phyloP scores from a whole-genome alignment of 2,797 vertebrate genomes.

The Moxostoma hubbsi region DNA sequence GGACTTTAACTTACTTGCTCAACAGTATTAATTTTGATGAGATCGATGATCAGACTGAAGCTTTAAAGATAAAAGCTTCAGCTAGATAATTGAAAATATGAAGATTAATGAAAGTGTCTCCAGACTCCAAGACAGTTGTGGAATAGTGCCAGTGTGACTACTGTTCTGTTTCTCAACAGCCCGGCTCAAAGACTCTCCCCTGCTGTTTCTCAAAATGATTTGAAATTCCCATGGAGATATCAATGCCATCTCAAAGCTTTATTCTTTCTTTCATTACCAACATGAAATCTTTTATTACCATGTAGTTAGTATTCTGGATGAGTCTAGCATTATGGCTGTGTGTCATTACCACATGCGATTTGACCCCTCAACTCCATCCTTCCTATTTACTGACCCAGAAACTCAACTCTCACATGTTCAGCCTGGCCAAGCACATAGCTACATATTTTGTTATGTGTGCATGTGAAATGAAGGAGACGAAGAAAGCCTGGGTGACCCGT shows the following conservation, averaged over 20 bases:
- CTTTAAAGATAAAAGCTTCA: no score
- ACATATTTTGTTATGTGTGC: neutral
- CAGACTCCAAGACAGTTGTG: neutral
- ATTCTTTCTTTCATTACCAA: neutral
- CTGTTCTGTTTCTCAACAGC: neutral
- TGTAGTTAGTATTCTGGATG: constrained; percentile 11
- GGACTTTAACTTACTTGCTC: no score
- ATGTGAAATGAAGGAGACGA: neutral
- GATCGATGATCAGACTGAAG: no score
- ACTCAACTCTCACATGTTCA: constrained; percentile 11
- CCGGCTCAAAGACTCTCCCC: neutral
- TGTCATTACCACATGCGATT: neutral
- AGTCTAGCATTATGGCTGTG: neutral
- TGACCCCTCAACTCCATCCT: constrained; percentile 5
- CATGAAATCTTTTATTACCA: neutral
- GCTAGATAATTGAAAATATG: neutral
- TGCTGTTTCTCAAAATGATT: constrained; percentile 4
- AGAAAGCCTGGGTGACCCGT: neutral
- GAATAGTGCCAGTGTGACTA: neutral
- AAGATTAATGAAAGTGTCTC: neutral
- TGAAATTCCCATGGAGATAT: constrained; percentile 15
- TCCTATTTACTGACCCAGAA: constrained; percentile 14
- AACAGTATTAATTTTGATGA: no score
- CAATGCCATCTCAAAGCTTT: neutral
- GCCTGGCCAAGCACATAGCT: neutral